A percentile compares a stretch with the other conserved stretches of the same genome.
Evolutionary conservation across 2,113 vertebrate genomes (phyloP).

Genomic region (Neolamprologus ventralis): DNA sequence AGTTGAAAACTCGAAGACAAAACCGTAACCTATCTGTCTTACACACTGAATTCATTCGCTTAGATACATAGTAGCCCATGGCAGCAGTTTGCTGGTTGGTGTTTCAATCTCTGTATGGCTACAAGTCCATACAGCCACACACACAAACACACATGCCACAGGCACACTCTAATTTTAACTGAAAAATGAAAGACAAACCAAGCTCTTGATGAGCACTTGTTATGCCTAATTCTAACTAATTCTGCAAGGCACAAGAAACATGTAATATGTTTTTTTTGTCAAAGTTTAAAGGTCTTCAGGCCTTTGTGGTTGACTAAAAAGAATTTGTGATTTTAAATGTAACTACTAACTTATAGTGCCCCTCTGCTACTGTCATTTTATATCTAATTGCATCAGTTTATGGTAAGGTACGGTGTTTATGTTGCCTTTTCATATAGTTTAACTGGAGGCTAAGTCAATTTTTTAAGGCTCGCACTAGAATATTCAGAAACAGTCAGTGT

Average conservation of each 20-base stretch:
- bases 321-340: not conserved
- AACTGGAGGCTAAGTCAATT: not conserved
- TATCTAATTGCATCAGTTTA: not conserved
- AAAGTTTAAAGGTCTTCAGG: not conserved
- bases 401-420: not conserved
- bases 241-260: not conserved
- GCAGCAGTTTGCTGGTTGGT: not conserved
- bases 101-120: constrained; percentile 14
- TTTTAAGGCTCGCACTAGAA: not conserved
- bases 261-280: not conserved
- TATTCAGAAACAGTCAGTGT: not conserved
- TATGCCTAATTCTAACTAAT: not conserved
- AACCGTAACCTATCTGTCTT: not conserved
- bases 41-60: not conserved
- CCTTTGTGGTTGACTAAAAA: not conserved
- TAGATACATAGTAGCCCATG: not conserved
- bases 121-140: not conserved
- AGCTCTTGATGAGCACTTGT: constrained; percentile 17
- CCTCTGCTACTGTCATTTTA: not conserved
- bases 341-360: not conserved
- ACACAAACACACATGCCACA: not conserved
- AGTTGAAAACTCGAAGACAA: not conserved
- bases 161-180: not conserved
- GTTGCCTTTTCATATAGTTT: not conserved
- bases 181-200: not conserved